A percentile compares a stretch with the other conserved stretches of the same genome.
These are phyloP conservation scores for Micropoecilia bifurca DNA, from an alignment of 2,797 vertebrate genomes.

Conservation along the genomic window DNA sequence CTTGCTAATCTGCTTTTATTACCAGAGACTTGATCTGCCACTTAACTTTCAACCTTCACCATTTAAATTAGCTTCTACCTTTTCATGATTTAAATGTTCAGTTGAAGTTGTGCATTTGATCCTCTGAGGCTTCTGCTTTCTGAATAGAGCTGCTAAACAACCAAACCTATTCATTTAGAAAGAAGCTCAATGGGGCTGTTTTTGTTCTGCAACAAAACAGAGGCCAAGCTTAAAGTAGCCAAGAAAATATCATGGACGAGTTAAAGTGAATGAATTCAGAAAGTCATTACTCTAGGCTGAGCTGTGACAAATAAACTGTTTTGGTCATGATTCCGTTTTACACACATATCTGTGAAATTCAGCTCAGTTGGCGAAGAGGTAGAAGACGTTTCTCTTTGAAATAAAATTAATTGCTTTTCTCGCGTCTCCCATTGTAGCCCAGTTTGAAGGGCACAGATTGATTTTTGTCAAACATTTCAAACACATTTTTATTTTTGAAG, in stretches of 20 bases:
- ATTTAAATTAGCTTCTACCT: conserved; percentile 18
- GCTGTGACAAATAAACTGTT: conserved; percentile 1
- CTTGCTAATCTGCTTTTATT: not conserved
- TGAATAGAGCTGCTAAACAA: conserved; percentile 19
- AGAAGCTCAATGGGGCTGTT: not conserved
- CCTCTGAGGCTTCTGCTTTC: not conserved
- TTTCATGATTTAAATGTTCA: conserved; percentile 6
- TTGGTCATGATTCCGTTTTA: conserved; percentile 8
- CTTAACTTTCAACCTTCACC: conserved; percentile 17
- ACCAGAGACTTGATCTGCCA: not conserved
- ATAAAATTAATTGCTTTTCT: conserved; percentile 36
- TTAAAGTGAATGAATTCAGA: conserved; percentile 3
- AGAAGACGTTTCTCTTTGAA: conserved; percentile 30
- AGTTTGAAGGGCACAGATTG: conserved; percentile 10
- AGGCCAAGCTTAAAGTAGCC: not conserved
- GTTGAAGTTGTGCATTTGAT: conserved; percentile 7
- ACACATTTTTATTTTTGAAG: not conserved
- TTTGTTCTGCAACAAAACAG: not conserved
- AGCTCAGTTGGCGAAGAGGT: not conserved
- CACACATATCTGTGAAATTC: not conserved
- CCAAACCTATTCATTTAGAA: conserved; percentile 2
- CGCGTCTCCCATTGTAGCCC: conserved; percentile 19
- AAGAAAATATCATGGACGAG: not conserved
- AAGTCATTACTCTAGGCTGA: conserved; percentile 1
- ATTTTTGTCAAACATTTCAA: conserved; percentile 38